These are phyloP conservation scores for Falco concolor DNA, from an alignment of 2,797 vertebrate genomes.

Conservation along the genomic window DNA sequence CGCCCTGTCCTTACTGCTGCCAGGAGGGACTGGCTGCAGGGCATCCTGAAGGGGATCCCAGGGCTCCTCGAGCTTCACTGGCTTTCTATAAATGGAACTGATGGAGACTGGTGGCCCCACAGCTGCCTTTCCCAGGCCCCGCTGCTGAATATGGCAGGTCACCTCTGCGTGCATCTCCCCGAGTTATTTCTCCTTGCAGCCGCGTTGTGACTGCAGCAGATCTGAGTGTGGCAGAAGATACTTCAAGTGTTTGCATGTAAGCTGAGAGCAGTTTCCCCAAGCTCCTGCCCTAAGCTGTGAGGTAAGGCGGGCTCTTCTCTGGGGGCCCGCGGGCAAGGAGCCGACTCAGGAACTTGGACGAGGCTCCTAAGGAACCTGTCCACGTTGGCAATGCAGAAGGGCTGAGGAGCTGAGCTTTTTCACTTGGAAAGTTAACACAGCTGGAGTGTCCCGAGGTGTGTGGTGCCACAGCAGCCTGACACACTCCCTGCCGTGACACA, in stretches of 20 bases:
- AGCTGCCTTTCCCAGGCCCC: not conserved
- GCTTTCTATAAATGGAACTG: not conserved
- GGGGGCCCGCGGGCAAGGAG: not conserved
- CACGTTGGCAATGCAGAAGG: not conserved
- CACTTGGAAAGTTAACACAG: not conserved
- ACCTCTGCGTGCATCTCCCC: not conserved
- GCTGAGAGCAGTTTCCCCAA: not conserved
- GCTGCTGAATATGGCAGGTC: too few relatives aligned
- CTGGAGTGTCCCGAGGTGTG: not conserved
- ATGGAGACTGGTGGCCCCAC: not conserved
- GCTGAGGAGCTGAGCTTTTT: not conserved
- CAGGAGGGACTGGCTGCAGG: not conserved
- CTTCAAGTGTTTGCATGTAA: not conserved
- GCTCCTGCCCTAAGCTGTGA: too few relatives aligned
- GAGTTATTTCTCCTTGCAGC: not conserved
- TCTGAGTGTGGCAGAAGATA: not conserved
- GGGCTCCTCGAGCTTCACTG: not conserved
- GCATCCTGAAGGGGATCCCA: not conserved
- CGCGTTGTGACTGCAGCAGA: not conserved
- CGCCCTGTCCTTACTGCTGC: not conserved
- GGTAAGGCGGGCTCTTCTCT: not conserved
- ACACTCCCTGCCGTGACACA: not conserved
- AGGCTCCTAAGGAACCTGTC: not conserved
- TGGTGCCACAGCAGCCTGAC: not conserved
- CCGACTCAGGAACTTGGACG: fast-evolving